Evolutionary conservation across 2,888 invertebrate genomes (phyloP), one percentile per base, ranked within the genome.

Genomic region (Phyllotreta striolata): DNA sequence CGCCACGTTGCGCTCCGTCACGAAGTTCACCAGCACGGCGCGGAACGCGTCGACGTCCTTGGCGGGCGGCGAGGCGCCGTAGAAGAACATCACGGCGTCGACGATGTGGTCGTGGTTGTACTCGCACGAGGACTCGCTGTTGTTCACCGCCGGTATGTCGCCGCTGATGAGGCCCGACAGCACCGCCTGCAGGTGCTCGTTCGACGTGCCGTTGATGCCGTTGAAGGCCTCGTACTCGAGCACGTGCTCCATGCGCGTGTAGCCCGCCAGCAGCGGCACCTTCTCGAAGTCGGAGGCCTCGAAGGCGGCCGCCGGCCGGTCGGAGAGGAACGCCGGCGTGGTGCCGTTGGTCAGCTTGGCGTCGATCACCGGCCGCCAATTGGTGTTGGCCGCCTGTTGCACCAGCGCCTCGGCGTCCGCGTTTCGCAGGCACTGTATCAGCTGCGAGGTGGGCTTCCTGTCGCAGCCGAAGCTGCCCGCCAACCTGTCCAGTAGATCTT

Each of bases 181-280:
- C 80, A 89, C 84, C 12, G 83, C 70, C 24, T 75, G 71, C 9
- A 79, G 60, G 46, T 81, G 81, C 6, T 62, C 64, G 66, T 83
- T 82, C 67, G 86, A 86, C 38, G 91, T 83, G 8, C 86, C 88
- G 1, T 87, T 85, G 51, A 85, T 84, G 43, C 85, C 84, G 54
- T 86, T 86, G 44, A 87, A 83, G 24, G 86, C 78, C n/a, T 82
- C 83, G 54, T 83, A 79, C 12, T 88, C 84, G 1, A 92, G 78
- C 6, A 89, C 90, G 72, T 91, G 91, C 81, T 93, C 93, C 89
- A 92, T 93, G 71, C 90, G 89, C 0, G 93, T 92, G 72, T 88
- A 92, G 8, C 79, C 79, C n/a, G 88, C 86, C 71, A 93, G 79
- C 9, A 92, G 75, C 0, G 93, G 92, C 0, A 92, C 88, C 59